Percentiles rank a stretch among this genome's conserved stretches.
Evolutionary conservation across 2,797 vertebrate genomes (phyloP).

Genomic region (Neopelma chrysocephalum): DNA sequence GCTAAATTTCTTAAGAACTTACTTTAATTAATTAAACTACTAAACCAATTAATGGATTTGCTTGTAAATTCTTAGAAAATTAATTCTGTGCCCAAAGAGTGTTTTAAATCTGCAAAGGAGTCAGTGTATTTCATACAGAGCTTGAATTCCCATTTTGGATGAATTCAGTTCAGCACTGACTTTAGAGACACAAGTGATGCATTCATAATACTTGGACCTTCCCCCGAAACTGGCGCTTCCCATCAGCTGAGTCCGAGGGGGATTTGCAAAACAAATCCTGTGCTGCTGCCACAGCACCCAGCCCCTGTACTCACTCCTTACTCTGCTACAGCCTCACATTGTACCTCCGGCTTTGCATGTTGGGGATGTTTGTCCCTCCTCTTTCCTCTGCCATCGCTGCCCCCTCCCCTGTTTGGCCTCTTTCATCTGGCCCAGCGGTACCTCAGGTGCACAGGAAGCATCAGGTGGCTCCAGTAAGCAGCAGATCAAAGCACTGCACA

Average conservation of each 20-base stretch:
- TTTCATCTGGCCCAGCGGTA: background rate
- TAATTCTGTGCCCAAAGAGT: constrained; percentile 60
- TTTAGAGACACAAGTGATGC: background rate
- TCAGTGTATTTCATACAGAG: constrained; percentile 5
- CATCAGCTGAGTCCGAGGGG: background rate
- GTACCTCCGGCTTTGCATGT: background rate
- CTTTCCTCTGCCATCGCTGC: background rate
- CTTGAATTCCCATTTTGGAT: constrained; percentile 1
- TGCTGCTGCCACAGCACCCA: background rate
- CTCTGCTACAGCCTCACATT: fast-evolving
- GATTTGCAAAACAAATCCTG: background rate
- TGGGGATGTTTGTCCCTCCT: background rate
- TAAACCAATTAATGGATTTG: constrained; percentile 67
- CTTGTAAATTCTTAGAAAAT: constrained; percentile 60
- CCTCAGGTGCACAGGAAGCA: background rate
- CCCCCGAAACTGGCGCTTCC: background rate
- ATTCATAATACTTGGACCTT: background rate
- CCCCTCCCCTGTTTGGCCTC: background rate
- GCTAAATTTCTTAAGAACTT: constrained; percentile 47
- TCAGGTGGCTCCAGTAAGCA: background rate
- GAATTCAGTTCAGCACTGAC: background rate
- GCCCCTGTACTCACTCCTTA: background rate
- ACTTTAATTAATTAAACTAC: constrained; percentile 61
- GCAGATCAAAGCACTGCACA: background rate
- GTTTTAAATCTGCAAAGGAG: constrained; percentile 36